A percentile compares a stretch with the other conserved stretches of the same genome.
These are phyloP conservation scores for Gryon sp. DNA, from an alignment of 1,140 invertebrate genomes.

Conservation along the genomic window DNA sequence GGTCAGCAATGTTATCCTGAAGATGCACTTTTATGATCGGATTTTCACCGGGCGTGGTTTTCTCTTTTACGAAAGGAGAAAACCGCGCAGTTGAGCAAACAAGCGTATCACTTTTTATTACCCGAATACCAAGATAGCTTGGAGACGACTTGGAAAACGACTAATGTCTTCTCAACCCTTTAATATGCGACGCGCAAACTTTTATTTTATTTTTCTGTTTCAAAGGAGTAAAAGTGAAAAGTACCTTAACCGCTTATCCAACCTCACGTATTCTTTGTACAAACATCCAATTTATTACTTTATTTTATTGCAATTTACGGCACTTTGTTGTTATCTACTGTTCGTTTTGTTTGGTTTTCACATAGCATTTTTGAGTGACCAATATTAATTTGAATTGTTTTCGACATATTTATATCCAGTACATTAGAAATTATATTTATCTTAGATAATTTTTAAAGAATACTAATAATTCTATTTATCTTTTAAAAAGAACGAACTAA, in stretches of 20 bases:
- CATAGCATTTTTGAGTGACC: neutral
- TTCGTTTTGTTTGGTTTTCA: constrained; percentile 29
- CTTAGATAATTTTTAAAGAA: no score
- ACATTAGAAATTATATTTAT: no score
- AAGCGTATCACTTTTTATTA: constrained; percentile 49
- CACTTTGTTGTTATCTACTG: constrained; percentile 25
- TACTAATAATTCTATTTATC: no score
- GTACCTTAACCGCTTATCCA: neutral
- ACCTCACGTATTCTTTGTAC: constrained; percentile 9
- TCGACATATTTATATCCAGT: neutral
- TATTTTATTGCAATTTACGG: constrained; percentile 48
- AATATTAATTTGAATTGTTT: constrained; percentile 3
- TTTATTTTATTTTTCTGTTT: constrained; percentile 26
- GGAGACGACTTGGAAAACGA: constrained; percentile 46
- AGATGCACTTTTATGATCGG: constrained; percentile 60
- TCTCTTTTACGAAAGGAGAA: constrained; percentile 53
- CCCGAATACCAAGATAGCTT: constrained; percentile 45
- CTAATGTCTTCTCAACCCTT: constrained; percentile 49
- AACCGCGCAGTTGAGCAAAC: constrained; percentile 35
- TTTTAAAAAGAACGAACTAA: no score
- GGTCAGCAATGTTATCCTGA: constrained; percentile 45
- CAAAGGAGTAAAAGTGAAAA: constrained; percentile 48
- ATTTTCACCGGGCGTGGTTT: constrained; percentile 51
- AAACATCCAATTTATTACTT: constrained; percentile 44
- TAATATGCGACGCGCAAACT: constrained; percentile 13